These are phyloP conservation scores for Cheilosia soror DNA, from an alignment of 2,888 invertebrate species.

Conservation along the genomic window DNA sequence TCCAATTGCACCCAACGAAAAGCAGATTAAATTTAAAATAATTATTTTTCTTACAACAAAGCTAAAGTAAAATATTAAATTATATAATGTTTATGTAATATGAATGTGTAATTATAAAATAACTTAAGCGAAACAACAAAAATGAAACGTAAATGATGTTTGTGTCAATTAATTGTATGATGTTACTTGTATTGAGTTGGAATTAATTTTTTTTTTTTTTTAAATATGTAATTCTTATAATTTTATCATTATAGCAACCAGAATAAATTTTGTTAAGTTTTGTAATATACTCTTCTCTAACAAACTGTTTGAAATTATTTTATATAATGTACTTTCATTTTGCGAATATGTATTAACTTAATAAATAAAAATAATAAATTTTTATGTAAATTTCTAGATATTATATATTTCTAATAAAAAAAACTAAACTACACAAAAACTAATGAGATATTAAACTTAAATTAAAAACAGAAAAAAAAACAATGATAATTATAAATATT, in stretches of 20 bases:
- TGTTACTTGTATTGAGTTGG: constrained; percentile 32
- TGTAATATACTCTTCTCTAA: constrained; percentile 48
- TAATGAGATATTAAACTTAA: constrained; percentile 43
- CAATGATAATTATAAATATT: constrained; percentile 55
- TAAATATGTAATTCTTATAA: background rate
- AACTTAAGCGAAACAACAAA: constrained; percentile 29
- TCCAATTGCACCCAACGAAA: constrained; percentile 11
- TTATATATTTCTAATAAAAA: constrained; percentile 62
- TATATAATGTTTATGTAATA: constrained; percentile 59
- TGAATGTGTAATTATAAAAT: constrained; percentile 66
- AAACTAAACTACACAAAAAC: constrained; percentile 57
- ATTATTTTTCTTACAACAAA: constrained; percentile 24
- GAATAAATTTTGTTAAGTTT: constrained; percentile 20
- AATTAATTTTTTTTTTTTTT: constrained; percentile 9
- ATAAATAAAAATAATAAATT: constrained; percentile 29
- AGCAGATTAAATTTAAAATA: constrained; percentile 17
- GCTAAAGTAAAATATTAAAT: constrained; percentile 19
- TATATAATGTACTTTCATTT: background rate
- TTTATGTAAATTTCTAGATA: constrained; percentile 70
- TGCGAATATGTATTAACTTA: constrained; percentile 12
- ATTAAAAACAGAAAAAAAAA: constrained; percentile 29
- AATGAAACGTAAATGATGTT: constrained; percentile 33
- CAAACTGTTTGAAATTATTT: constrained; percentile 1
- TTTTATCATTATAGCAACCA: background rate
- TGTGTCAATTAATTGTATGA: constrained; percentile 67